Conservation (phyloP, 2,888 invertebrate genomes). For the Villa cingulata region DNA sequence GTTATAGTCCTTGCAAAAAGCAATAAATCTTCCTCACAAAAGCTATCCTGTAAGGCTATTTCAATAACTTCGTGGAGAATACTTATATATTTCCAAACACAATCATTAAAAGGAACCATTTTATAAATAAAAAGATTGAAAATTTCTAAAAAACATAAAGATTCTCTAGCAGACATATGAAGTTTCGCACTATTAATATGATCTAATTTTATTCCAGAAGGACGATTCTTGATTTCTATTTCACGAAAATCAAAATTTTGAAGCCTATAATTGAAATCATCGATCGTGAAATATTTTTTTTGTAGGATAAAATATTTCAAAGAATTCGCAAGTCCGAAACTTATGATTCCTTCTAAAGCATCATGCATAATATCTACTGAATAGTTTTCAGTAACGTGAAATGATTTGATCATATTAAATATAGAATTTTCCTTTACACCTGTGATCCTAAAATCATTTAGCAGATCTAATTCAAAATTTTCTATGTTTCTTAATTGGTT, state of each 20-base stretch:
- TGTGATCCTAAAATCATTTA: neutral
- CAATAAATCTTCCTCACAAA: neutral
- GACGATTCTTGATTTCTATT: neutral
- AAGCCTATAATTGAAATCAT: neutral
- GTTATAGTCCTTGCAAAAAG: neutral
- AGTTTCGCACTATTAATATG: slow-evolving; percentile 1
- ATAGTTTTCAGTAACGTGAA: slow-evolving; percentile 9
- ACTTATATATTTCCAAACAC: neutral
- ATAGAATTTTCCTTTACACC: slow-evolving; percentile 6
- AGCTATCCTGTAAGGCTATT: too few relatives aligned
- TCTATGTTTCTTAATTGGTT: neutral
- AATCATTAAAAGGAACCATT: neutral
- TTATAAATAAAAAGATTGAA: neutral
- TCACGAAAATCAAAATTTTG: neutral
- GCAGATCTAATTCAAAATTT: slow-evolving; percentile 4
- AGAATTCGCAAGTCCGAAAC: neutral
- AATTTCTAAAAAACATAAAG: neutral
- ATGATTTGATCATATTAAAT: slow-evolving; percentile 3
- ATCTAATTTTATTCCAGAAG: neutral
- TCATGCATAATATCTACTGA: slow-evolving; percentile 11
- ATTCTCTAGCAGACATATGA: neutral
- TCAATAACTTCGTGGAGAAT: too few relatives aligned
- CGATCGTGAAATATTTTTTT: neutral
- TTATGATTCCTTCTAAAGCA: slow-evolving; percentile 3
- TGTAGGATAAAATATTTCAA: neutral